Evolutionary conservation across 2,113 vertebrate genomes (phyloP), one percentile per base, ranked within the genome.

Genomic region (Addax nasomaculatus): DNA sequence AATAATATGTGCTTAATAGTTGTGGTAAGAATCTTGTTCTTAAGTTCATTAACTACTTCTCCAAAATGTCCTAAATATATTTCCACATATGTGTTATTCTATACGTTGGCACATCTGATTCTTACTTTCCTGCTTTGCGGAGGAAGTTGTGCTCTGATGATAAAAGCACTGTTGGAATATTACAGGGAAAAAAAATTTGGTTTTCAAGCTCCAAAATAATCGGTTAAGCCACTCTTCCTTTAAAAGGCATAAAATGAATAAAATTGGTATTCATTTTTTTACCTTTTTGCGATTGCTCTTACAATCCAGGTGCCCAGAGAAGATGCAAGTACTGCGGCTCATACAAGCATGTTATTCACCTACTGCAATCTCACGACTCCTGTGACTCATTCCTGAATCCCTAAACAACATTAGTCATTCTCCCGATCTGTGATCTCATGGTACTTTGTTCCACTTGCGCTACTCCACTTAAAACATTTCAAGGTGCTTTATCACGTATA

Each of bases 1-100:
- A 83, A 9, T 15, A 6, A 76, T 36, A 19, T 57, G 58, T 90
- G 76, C 80, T 94, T 70, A 81, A 86, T 62, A 80, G 21, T 2
- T 93, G 36, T 78, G 70, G 30, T 85, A 85, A 49, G 33, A 79
- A 53, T n/a, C 21, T 57, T 57, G 45, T 85, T 86, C 30, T 67
- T 88, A 91, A 96, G 62, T 85, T 93, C 55, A 57, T 89, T 97
- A 94, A 89, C 12, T 70, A 53, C 49, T 43, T 96, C 73, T 89
- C 53, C 36, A 78, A 93, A 91, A 58, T 49, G 12, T 53, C 76
- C 67, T 94, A 91, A 93, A 43, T 91, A 23, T 62, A 53, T 92
- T 95, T 91, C 90, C 91, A 93, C 19, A 47, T 67, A 49, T 55
- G 55, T 70, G 78, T 78, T 88, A 57, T 95, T 83, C 49, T 81